phyloP scores from a whole-genome alignment of 2,113 vertebrate species.

The Hiodon alosoides region DNA sequence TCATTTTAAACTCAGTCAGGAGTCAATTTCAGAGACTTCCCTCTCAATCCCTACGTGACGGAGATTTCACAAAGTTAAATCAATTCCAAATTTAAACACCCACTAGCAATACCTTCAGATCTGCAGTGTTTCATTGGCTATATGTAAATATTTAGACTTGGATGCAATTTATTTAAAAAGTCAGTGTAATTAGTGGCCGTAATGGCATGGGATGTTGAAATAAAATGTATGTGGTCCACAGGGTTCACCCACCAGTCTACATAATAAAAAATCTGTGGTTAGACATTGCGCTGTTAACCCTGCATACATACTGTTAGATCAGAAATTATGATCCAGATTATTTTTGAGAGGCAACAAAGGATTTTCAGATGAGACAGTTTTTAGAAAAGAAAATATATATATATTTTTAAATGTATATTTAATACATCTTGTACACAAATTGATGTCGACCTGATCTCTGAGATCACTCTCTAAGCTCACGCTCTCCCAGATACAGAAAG shows the following conservation, averaged over 20 bases:
- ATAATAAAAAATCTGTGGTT: slow-evolving; percentile 4
- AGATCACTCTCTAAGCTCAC: no score
- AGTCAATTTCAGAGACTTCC: no score
- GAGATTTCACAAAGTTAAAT: no score
- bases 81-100: no score
- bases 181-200: background rate
- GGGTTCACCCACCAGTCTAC: background rate
- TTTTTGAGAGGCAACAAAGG: slow-evolving; percentile 1
- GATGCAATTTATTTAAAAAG: slow-evolving; percentile 1
- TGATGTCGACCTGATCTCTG: no score
- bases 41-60: no score
- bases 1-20: no score
- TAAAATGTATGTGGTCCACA: background rate
- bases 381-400: no score
- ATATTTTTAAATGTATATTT: no score
- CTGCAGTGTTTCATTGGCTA: background rate
- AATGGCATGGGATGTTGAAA: background rate
- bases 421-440: no score
- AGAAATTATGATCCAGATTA: background rate
- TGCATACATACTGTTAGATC: background rate
- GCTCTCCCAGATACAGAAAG: no score
- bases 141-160: background rate
- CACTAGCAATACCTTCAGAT: background rate
- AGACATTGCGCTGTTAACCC: background rate
- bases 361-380: no score